Evolutionary conservation across 2,888 invertebrate genomes (phyloP), one percentile per base, ranked within the genome.

Genomic region (Cephus spinipes): DNA sequence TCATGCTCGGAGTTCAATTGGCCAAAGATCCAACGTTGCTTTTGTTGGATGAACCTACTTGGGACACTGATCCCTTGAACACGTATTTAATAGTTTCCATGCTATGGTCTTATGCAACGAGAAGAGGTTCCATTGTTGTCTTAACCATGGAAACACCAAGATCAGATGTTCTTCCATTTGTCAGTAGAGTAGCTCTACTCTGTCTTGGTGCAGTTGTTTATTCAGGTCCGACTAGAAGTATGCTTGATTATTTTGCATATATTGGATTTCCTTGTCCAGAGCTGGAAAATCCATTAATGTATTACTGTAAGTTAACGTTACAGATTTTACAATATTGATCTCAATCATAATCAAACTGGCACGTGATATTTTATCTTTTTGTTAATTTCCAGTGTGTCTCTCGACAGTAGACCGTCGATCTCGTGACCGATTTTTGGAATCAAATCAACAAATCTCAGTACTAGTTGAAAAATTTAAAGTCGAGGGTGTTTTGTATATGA

Each of bases 191-290:
- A 0, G 94, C 98, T 4, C 97, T 98, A 88, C 93, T 98, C 6
- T 98, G 98, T 85, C 93, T 98, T 68, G 97, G 97, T 0, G 97
- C 98, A 86, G 96, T 98, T 40, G 98, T 98, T 4, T 97, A 97
- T 91, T 96, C 96, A 0, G 98, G 98, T 0, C 96, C 97, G 12
- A 98, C 98, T 0, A 94, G 97, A 76, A 96, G 97, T 85, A 96
- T 99, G 94, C 93, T 99, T 80, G 97, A 97, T 89, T 99, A 99
- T 92, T 99, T 99, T 91, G 96, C 97, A 78, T 96, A 96, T 82
- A 97, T 99, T 84, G 99, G 99, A 3, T 98, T 98, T 90, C 98
- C 98, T 0, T 99, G 99, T 91, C 99, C 99, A 0, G 97, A 98
- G 89, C 93, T 98, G 75, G 99, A 99, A 90, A 99, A 99, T 92